Evolutionary conservation across 2,113 vertebrate genomes (phyloP), one percentile per base, ranked within the genome.

Genomic region (Platichthys stellatus): DNA sequence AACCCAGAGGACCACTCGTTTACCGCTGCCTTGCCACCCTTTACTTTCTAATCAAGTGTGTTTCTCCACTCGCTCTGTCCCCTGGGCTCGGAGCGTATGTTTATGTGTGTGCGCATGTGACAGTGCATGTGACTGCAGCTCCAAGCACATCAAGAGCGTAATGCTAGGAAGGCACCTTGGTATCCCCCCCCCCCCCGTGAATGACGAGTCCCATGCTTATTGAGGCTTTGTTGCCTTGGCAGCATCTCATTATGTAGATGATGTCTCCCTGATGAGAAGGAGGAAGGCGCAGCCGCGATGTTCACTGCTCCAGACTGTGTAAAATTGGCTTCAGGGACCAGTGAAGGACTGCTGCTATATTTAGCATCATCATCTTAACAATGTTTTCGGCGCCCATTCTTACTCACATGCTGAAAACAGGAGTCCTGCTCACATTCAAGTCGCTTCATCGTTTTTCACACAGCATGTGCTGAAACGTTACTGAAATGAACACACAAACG

Each of bases 231-330:
- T 92, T 93, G 85, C 90, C 71, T 83, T 90, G 89, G 86, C 85
- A 88, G 88, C 89, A 63, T 86, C 88, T 93, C 83, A 90, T 94
- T 93, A 94, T 91, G 91, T 80, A 93, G 90, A 93, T 86, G 78
- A 89, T 70, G 78, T 86, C 81, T 89, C 86, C 82, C 88, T 78
- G 83, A 86, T 86, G 90, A 85, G 91, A 69, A 68, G 63, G 69
- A 87, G 84, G 81, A 85, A 78, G 83, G 81, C 71, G 38, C 76
- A 87, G 81, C 84, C 81, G 38, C 85, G 75, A 90, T 87, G 86
- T 68, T 89, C 84, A 67, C 88, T 82, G 87, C 86, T 91, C 74
- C 86, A 93, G 91, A 90, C 89, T 84, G 78, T 85, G 88, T 92
- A 84, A 92, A 90, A 89, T 76, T 82, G 80, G 86, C 88, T 91